These are phyloP conservation scores for Drosophila subquinaria DNA, from an alignment of 2,888 invertebrate species.

Conservation along the genomic window DNA sequence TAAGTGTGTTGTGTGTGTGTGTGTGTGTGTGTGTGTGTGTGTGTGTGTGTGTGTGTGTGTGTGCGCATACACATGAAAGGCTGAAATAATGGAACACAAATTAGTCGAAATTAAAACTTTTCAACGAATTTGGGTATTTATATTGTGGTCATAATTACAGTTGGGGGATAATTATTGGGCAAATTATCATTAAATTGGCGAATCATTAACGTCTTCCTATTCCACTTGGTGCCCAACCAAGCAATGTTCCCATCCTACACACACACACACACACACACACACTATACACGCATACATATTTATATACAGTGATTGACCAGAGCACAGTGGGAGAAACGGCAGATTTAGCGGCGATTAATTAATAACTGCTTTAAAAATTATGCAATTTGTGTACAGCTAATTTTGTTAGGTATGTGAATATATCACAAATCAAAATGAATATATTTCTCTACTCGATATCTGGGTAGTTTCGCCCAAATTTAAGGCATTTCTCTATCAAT, in stretches of 20 bases:
- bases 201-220: slow-evolving; percentile 69
- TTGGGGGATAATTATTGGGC: slow-evolving; percentile 66
- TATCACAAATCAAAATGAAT: no score
- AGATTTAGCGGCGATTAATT: no score
- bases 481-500: no score
- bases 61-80: neutral
- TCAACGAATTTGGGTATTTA: slow-evolving; percentile 49
- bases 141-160: slow-evolving; percentile 57
- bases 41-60: neutral
- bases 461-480: no score
- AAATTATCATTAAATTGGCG: slow-evolving; percentile 77
- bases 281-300: neutral
- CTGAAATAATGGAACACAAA: slow-evolving; percentile 41
- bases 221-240: slow-evolving; percentile 41
- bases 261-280: neutral
- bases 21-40: neutral
- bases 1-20: neutral
- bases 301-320: neutral
- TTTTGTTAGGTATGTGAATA: no score
- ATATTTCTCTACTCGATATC: no score
- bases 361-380: no score
- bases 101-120: slow-evolving; percentile 64
- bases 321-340: neutral
- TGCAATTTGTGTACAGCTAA: no score
- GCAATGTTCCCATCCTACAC: slow-evolving; percentile 8